A percentile compares a stretch with the other conserved stretches of the same genome.
phyloP scores from a whole-genome alignment of 2,113 vertebrate species.

The Megatriorchis doriae region DNA sequence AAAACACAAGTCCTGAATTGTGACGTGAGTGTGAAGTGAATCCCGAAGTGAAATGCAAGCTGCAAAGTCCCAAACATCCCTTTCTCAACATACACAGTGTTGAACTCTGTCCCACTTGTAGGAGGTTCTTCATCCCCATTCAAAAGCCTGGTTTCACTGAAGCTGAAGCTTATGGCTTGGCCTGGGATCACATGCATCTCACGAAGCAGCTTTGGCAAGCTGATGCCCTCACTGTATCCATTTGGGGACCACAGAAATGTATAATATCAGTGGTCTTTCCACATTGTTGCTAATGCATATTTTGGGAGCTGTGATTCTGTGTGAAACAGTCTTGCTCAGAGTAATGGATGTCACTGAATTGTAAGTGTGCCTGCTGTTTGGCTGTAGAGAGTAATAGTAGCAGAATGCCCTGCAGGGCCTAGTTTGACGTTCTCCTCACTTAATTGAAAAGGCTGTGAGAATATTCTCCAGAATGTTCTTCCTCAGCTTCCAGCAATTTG shows the following conservation, averaged over 20 bases:
- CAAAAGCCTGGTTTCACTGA: neutral
- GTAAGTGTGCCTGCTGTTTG: slow-evolving; percentile 27
- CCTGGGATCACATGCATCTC: neutral
- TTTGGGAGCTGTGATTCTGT: neutral
- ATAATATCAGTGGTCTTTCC: neutral
- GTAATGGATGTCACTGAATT: slow-evolving; percentile 1
- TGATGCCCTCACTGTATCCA: neutral
- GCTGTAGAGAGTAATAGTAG: slow-evolving; percentile 49
- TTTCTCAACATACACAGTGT: neutral
- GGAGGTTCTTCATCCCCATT: neutral
- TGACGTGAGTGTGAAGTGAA: too few species aligned
- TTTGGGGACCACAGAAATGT: neutral
- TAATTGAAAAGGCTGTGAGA: slow-evolving; percentile 33
- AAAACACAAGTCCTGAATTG: too few species aligned
- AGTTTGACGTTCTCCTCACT: neutral
- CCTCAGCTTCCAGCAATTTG: neutral
- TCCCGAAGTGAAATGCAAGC: neutral
- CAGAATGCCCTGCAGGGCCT: neutral
- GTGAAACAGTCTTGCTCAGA: neutral
- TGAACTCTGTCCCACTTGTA: neutral
- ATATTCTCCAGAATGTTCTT: slow-evolving; percentile 29
- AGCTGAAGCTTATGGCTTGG: neutral
- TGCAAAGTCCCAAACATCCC: neutral
- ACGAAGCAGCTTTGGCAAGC: neutral
- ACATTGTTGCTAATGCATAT: neutral